Evolutionary conservation across 2,888 invertebrate species (phyloP), one percentile per base, ranked within the genome.

Genomic region (Drosophila rellima): DNA sequence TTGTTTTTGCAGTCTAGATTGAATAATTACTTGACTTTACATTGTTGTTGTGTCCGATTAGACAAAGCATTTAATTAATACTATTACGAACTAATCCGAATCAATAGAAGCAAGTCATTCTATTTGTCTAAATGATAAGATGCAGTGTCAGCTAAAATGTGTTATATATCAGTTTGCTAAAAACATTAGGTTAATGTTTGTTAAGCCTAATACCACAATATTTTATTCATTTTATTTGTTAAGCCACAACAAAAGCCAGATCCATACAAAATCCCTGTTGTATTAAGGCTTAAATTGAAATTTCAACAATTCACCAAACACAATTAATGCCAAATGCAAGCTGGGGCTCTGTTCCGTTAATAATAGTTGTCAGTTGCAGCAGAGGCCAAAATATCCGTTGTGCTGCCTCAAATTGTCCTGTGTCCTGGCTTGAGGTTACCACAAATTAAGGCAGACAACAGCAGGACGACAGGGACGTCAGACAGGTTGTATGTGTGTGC

Each of bases 381-480:
- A 70, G 78, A 56, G 73, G 70, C 73, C 45, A 23, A 23, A 54
- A 42, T 54, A 26, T 44, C 31, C 61, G 55, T 51, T 52, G 26
- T 10, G 29, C 37, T 47, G 64, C 48, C 63, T 48, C 48, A 55
- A 63, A 61, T 65, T 65, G 73, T 55, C 76, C 54, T 33, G 18
- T 63, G 63, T 59, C 61, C 50, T 66, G 60, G 50, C 61, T 72
- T 74, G 55, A 72, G 67, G 64, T 74, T 67, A 70, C 84, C 80
- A 74, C 84, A 85, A 85, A 82, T 82, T 84, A 82, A 85, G 65
- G 71, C 83, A 80, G 72, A 75, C 72, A 82, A 83, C 59, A 76
- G 66, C 45, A 63, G 33, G 39, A 83, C 59, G 74, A 68, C 45
- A 63, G 33, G 39, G 10, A 56, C 39, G 37, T 48, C 35, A 29